These are phyloP conservation scores for Menura novaehollandiae DNA, from an alignment of 2,113 vertebrate species.

Conservation along the genomic window DNA sequence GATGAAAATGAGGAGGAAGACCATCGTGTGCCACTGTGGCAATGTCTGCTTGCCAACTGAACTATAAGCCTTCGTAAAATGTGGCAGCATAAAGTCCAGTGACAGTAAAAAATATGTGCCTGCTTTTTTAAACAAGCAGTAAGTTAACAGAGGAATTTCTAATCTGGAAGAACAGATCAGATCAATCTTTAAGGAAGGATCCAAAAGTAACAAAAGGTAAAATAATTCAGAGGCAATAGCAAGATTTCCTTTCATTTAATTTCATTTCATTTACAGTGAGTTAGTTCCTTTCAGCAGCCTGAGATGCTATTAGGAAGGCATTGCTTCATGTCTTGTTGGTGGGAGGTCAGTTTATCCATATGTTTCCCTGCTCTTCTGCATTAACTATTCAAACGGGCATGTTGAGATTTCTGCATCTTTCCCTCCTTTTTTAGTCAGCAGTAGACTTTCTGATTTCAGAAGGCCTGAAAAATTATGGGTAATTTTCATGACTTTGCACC, in stretches of 20 bases:
- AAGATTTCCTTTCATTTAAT: not conserved
- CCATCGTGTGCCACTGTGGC: not conserved
- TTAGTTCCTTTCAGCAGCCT: not conserved
- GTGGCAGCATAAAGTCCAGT: not conserved
- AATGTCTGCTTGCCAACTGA: not conserved
- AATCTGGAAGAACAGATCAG: not conserved
- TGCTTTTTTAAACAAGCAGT: not conserved
- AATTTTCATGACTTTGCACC: not conserved
- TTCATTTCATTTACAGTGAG: not conserved
- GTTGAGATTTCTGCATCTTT: not conserved
- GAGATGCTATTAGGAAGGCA: not conserved
- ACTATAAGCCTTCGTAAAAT: not conserved
- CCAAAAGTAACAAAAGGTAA: not conserved
- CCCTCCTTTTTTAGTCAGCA: not conserved
- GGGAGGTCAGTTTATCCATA: not conserved
- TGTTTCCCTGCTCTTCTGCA: not conserved
- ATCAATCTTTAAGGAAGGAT: not conserved
- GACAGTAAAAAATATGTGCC: not conserved
- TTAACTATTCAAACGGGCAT: not conserved
- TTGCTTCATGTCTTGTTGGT: not conserved
- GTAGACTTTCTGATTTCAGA: not conserved
- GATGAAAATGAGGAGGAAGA: not conserved
- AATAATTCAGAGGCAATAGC: not conserved
- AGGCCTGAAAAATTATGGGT: not conserved
- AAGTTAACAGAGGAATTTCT: not conserved